phyloP scores from a whole-genome alignment of 2,888 invertebrate genomes.

The Torymus texanus region DNA sequence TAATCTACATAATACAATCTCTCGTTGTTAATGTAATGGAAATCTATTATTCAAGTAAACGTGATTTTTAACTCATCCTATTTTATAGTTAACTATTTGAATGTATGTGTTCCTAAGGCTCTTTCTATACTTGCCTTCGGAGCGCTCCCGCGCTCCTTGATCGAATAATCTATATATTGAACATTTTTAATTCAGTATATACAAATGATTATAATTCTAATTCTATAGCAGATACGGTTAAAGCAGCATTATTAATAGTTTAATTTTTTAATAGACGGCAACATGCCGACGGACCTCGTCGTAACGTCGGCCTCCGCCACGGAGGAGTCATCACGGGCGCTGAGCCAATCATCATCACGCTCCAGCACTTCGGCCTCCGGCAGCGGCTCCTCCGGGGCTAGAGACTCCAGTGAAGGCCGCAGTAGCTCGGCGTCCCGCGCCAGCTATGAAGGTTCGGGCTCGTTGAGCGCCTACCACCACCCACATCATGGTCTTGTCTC shows the following conservation, averaged over 20 bases:
- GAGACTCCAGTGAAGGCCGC: slow-evolving; percentile 34
- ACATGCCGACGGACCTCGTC: slow-evolving; percentile 73
- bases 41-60: no score
- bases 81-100: no score
- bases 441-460: slow-evolving; percentile 63
- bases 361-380: slow-evolving; percentile 56
- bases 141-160: no score
- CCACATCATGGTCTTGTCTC: slow-evolving; percentile 76
- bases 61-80: no score
- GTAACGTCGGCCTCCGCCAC: slow-evolving; percentile 69
- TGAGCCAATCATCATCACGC: slow-evolving; percentile 72
- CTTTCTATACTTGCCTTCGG: no score
- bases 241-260: slow-evolving; percentile 47
- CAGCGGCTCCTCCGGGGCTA: neutral
- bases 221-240: neutral
- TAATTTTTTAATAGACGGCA: slow-evolving; percentile 54
- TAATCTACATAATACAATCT: no score
- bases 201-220: no score
- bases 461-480: slow-evolving; percentile 80
- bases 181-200: no score
- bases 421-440: slow-evolving; percentile 66
- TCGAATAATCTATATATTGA: no score
- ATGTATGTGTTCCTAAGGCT: no score
- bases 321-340: slow-evolving; percentile 70
- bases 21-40: no score